Evolutionary conservation across 2,888 invertebrate species (phyloP).

Genomic region (Carpatolechia fugitivella): DNA sequence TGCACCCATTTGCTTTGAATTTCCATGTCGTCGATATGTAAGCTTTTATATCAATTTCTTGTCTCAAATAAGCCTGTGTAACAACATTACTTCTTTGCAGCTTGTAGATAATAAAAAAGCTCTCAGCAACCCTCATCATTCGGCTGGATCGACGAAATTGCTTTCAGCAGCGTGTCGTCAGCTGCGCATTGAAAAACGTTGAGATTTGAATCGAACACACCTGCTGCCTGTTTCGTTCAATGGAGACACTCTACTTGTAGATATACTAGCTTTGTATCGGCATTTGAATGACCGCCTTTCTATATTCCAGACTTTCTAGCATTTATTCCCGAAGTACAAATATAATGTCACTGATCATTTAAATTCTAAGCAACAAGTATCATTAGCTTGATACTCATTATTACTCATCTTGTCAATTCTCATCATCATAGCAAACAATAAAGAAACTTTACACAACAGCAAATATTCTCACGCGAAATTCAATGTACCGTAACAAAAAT

Average conservation of each 20-base stretch:
- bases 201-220: conserved; percentile 19
- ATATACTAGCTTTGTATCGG: neutral
- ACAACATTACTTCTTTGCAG: neutral
- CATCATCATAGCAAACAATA: neutral
- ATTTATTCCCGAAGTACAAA: neutral
- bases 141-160: conserved; percentile 9
- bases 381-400: neutral
- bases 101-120: conserved; percentile 7
- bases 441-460: neutral
- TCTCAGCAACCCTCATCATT: conserved; percentile 9
- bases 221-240: conserved; percentile 17
- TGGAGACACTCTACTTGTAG: conserved; percentile 10
- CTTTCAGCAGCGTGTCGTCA: conserved; percentile 16
- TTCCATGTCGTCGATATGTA: neutral
- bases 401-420: neutral
- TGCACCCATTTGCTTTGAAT: neutral
- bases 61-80: neutral
- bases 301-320: neutral
- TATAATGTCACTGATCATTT: neutral
- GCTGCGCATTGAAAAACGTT: conserved; percentile 16
- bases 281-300: neutral
- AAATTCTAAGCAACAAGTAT: neutral
- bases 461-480: neutral
- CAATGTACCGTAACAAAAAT: neutral
- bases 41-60: neutral